phyloP scores from a whole-genome alignment of 2,113 vertebrate genomes.

The Corythornis cristatus region DNA sequence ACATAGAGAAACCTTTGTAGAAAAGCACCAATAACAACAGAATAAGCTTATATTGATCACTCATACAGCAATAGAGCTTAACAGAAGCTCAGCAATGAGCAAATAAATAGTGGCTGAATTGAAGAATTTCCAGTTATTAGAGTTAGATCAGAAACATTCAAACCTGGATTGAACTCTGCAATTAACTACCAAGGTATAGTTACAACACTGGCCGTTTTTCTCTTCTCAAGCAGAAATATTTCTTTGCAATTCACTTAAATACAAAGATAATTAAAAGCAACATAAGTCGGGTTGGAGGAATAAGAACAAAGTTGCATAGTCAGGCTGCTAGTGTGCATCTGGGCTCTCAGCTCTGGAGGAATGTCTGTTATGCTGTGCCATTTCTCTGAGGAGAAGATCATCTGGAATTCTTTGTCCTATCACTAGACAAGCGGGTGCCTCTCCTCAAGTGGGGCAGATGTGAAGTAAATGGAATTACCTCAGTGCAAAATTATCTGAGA shows the following conservation, averaged over 20 bases:
- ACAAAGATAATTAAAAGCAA: background rate
- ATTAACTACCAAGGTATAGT: background rate
- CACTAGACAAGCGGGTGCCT: slow-evolving; percentile 7
- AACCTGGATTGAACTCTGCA: background rate
- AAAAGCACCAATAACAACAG: slow-evolving; percentile 14
- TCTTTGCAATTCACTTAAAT: background rate
- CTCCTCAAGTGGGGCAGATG: slow-evolving; percentile 15
- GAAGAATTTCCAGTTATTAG: background rate
- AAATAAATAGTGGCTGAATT: background rate
- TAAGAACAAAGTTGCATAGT: background rate
- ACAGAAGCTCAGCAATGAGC: background rate
- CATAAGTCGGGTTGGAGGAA: background rate
- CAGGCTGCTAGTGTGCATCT: background rate
- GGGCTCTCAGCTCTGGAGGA: background rate
- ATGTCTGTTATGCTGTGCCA: background rate
- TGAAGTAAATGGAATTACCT: background rate
- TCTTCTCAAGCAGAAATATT: background rate
- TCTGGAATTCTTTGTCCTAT: slow-evolving; percentile 26
- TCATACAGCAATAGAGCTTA: background rate
- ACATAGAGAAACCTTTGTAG: background rate
- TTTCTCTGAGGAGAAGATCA: background rate
- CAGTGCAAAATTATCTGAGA: background rate
- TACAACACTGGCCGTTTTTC: background rate
- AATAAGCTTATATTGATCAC: slow-evolving; percentile 22
- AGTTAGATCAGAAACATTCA: background rate